Evolutionary conservation across 2,797 vertebrate species (phyloP).

Genomic region (Neosalanx taihuensis): DNA sequence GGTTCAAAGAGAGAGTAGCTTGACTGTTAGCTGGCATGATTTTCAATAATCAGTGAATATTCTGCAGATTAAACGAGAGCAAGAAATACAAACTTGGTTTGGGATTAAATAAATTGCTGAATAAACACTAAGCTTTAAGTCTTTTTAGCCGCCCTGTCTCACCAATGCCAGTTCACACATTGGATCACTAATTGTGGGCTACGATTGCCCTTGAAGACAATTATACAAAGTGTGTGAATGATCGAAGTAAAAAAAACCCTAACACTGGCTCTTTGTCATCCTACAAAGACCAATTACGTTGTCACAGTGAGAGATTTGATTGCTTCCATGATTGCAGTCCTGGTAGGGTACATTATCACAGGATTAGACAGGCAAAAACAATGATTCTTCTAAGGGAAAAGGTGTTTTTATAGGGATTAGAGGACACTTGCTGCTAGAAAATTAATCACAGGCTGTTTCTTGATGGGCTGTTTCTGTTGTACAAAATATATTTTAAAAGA

Average conservation of each 20-base stretch:
- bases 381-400: background rate
- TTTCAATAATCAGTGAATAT: too few relatives aligned
- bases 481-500: background rate
- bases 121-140: background rate
- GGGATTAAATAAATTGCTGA: background rate
- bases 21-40: too few relatives aligned
- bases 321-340: background rate
- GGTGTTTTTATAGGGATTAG: slow-evolving; percentile 3
- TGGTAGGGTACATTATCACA: background rate
- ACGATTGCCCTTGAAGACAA: background rate
- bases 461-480: background rate
- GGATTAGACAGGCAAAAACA: background rate
- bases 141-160: background rate
- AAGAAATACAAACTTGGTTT: background rate
- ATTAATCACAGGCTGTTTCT: background rate
- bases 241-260: background rate
- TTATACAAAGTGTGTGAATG: background rate
- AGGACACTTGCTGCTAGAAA: background rate
- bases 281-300: background rate
- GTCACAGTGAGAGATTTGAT: background rate
- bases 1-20: background rate
- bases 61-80: background rate
- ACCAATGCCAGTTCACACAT: background rate
- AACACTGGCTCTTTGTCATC: background rate
- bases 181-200: background rate